These are phyloP conservation scores for Hydrolagus affinis DNA, from an alignment of 2,113 vertebrate species.

Conservation along the genomic window DNA sequence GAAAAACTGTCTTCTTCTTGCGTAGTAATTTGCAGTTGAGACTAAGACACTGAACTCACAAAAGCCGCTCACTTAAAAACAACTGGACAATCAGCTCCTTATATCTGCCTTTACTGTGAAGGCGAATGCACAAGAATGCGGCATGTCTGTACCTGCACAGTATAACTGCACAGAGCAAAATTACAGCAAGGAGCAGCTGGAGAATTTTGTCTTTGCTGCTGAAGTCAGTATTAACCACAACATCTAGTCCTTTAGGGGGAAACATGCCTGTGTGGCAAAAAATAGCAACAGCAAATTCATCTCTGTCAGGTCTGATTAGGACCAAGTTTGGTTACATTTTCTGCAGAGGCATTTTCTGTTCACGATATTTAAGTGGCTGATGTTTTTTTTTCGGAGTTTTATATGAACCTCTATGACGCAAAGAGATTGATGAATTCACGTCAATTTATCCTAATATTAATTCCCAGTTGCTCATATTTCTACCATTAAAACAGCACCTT, in stretches of 20 bases:
- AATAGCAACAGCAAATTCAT: conserved; percentile 39
- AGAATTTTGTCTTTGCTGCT: conserved; percentile 1
- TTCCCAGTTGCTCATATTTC: neutral
- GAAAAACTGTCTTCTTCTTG: too few species aligned
- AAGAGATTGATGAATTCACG: neutral
- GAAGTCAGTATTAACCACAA: conserved; percentile 36
- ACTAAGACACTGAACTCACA: too few species aligned
- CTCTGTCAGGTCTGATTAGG: conserved; percentile 55
- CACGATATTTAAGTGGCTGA: neutral
- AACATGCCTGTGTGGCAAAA: conserved; percentile 37
- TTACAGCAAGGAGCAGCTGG: conserved; percentile 20
- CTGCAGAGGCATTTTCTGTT: neutral
- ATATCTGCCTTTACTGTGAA: neutral
- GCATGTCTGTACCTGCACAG: neutral
- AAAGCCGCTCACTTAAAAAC: too few species aligned
- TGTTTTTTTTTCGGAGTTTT: conserved; percentile 7
- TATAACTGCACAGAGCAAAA: conserved; percentile 1
- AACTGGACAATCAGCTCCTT: neutral
- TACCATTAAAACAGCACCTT: neutral
- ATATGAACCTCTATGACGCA: neutral
- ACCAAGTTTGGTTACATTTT: conserved; percentile 41
- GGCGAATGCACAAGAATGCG: neutral
- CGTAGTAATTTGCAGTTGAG: too few species aligned
- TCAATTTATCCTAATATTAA: neutral
- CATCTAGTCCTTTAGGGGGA: conserved; percentile 36